Evolutionary conservation across 2,888 invertebrate species (phyloP), one percentile per base, ranked within the genome.

Genomic region (Spilarctia lutea): DNA sequence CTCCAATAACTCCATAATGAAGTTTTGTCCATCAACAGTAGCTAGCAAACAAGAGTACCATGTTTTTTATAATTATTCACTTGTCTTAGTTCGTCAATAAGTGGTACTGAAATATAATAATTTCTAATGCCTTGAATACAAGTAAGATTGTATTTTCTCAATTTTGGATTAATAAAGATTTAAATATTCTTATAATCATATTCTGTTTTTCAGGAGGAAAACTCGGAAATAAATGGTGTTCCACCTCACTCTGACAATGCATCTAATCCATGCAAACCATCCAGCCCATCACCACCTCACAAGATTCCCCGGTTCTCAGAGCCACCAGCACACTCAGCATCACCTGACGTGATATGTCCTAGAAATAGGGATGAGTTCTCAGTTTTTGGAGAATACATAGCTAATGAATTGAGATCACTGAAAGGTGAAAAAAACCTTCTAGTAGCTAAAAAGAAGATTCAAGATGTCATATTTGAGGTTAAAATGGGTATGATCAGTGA

Each of bases 371-470:
- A 97, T 84, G 96, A 97, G 77, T 96, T 96, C 83, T 88, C 96
- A 18, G 96, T 96, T 0, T 97, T 96, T 72, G 96, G 97, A 13
- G 97, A 97, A 89, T 96, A 96, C 79, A 91, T 97, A 73, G 96
- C 96, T 2, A 96, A 96, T 84, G 96, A 96, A 86, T 90, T 96
- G 81, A 91, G 97, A 11, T 96, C 96, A 60, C 90, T 96, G 30
- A 95, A 94, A 87, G 96, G 96, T 33, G 94, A 96, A 68, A 96
- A 96, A 83, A 96, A 96, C 76, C 87, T 96, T 20, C 87, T 96
- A 10, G 92, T 96, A 7, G 94, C 96, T 0, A 96, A 96, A 84
- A 96, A 96, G 85, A 96, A 96, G 86, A 96, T 96, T 76, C 96
- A 96, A 83, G 96, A 96, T 83, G 95, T 96, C 20, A 96, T 96